These are phyloP conservation scores for Monoplex corrugatus DNA, from an alignment of 2,888 invertebrate genomes.

Conservation along the genomic window DNA sequence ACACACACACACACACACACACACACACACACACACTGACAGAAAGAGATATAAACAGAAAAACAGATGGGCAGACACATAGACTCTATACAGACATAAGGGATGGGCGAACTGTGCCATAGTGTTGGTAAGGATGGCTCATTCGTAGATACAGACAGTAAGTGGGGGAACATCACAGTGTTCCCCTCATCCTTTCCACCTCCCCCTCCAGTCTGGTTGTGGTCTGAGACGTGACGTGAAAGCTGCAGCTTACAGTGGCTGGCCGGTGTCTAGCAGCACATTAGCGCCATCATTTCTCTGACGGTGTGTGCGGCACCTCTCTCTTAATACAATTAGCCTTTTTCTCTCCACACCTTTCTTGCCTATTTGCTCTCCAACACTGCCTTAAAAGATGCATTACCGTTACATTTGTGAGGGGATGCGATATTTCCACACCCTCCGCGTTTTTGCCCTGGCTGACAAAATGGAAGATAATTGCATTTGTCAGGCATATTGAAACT, in stretches of 20 bases:
- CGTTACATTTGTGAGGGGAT: constrained; percentile 4
- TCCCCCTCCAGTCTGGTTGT: neutral
- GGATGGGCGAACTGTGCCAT: neutral
- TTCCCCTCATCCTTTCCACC: neutral
- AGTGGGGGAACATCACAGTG: too few relatives aligned
- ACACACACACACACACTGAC: neutral
- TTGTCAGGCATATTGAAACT: constrained; percentile 4
- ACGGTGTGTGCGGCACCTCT: neutral
- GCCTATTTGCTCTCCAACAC: constrained; percentile 35
- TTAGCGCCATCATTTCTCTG: constrained; percentile 23
- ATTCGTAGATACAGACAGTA: neutral
- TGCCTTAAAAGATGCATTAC: constrained; percentile 40
- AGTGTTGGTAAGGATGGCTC: neutral
- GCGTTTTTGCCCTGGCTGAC: neutral
- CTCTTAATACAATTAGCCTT: constrained; percentile 45
- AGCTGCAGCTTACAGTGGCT: neutral
- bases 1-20: constrained; percentile 22
- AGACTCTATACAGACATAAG: too few relatives aligned
- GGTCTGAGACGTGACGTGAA: constrained; percentile 34
- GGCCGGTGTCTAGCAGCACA: constrained; percentile 10
- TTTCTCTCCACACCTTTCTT: constrained; percentile 18
- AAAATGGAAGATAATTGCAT: neutral
- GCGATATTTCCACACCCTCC: neutral
- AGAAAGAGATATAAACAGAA: neutral
- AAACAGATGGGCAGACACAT: neutral